Percentiles rank a stretch among this genome's conserved stretches.
Evolutionary conservation across 2,113 vertebrate genomes (phyloP).

Genomic region (Fregata magnificens): DNA sequence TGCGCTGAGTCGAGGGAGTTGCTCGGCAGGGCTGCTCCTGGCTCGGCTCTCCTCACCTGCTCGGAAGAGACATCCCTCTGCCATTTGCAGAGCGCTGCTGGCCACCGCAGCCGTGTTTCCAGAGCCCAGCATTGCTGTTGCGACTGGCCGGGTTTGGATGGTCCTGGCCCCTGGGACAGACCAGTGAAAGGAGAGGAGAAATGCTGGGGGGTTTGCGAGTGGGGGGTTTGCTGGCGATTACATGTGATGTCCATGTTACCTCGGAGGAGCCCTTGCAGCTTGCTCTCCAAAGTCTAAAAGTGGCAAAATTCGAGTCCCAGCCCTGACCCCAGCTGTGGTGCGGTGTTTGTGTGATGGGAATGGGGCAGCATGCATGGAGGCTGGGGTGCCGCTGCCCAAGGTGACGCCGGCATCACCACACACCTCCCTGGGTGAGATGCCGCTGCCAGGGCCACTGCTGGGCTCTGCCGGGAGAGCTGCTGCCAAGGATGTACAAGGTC

Average conservation of each 20-base stretch:
- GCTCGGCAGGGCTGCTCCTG: accelerated
- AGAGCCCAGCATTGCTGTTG: neutral
- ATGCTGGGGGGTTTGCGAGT: neutral
- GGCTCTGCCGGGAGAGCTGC: neutral
- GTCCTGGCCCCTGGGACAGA: neutral
- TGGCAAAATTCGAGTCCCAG: neutral
- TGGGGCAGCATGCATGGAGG: accelerated
- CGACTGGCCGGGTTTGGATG: neutral
- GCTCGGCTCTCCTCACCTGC: neutral
- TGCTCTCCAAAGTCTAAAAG: neutral
- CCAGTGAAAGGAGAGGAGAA: neutral
- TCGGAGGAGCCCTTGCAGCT: neutral
- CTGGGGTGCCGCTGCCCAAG: neutral
- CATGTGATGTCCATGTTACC: accelerated
- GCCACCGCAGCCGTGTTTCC: accelerated
- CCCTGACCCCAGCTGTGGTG: too few relatives aligned
- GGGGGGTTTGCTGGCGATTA: neutral
- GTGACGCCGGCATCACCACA: accelerated
- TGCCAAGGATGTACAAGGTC: neutral
- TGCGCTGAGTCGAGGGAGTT: accelerated
- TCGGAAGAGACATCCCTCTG: accelerated
- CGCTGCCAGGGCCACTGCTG: accelerated
- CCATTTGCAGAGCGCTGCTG: neutral
- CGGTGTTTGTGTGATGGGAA: neutral
- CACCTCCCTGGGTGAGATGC: neutral